Conservation (phyloP, 2,113 vertebrate species). For the Oncorhynchus keta region DNA sequence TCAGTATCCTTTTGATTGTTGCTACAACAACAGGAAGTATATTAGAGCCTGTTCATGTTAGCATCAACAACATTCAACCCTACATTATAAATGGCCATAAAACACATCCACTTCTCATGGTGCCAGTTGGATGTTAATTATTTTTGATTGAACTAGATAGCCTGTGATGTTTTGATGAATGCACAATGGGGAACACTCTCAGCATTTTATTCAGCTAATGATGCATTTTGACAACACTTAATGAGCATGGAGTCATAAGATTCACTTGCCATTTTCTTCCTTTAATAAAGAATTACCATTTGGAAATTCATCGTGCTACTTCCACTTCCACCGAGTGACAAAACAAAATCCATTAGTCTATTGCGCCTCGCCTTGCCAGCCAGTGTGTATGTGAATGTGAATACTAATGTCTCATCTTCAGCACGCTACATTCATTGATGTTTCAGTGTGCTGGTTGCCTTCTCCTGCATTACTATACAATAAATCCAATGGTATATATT, state of each 20-base stretch:
- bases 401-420: constrained; percentile 20
- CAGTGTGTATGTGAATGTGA: constrained; percentile 3
- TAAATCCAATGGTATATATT: background rate
- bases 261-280: constrained; percentile 20
- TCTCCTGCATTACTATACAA: background rate
- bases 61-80: background rate
- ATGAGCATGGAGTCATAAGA: constrained; percentile 23
- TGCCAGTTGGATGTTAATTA: constrained; percentile 1
- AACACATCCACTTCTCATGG: background rate
- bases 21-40: background rate
- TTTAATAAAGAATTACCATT: constrained; percentile 28
- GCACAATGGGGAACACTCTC: background rate
- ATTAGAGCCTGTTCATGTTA: background rate
- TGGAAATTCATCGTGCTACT: constrained; percentile 23
- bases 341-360: constrained; percentile 33
- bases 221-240: constrained; percentile 24
- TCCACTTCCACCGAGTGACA: constrained; percentile 29
- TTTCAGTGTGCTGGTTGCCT: background rate
- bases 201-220: constrained; percentile 10
- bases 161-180: constrained; percentile 12
- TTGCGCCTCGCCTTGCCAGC: constrained; percentile 2
- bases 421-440: constrained; percentile 9
- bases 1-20: background rate
- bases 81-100: constrained; percentile 7
- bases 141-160: constrained; percentile 13